Conservation (phyloP, 2,113 vertebrate species). For the Passer montanus region DNA sequence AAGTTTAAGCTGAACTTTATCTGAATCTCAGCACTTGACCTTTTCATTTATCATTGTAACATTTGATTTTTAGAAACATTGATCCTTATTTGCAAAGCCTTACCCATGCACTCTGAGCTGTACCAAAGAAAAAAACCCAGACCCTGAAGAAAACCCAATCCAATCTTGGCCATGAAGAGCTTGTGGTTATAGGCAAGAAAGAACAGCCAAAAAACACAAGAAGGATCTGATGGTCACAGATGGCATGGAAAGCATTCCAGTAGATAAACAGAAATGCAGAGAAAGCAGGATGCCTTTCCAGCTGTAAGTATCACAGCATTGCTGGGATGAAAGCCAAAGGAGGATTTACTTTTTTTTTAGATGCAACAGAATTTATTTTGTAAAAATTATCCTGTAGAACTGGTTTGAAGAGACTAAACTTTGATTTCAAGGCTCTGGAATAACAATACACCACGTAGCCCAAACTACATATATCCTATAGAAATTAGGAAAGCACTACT, state of each 20-base stretch:
- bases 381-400: background rate
- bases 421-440: background rate
- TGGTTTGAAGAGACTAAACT: background rate
- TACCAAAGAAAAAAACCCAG: background rate
- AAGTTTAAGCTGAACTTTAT: background rate
- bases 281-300: background rate
- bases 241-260: background rate
- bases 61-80: background rate
- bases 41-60: background rate
- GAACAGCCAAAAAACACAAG: conserved; percentile 15
- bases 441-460: background rate
- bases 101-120: background rate
- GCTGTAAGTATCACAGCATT: background rate
- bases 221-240: background rate
- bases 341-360: background rate
- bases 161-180: background rate
- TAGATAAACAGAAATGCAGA: background rate
- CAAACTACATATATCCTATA: background rate
- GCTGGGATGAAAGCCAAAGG: background rate
- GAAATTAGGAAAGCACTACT: background rate
- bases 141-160: background rate
- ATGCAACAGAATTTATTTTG: background rate
- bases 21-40: background rate
- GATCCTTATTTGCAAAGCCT: background rate
- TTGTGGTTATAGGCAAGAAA: background rate